Evolutionary conservation across 1,140 invertebrate species (phyloP), one percentile per base, ranked within the genome.

Genomic region (Drosophila lacteicornis): DNA sequence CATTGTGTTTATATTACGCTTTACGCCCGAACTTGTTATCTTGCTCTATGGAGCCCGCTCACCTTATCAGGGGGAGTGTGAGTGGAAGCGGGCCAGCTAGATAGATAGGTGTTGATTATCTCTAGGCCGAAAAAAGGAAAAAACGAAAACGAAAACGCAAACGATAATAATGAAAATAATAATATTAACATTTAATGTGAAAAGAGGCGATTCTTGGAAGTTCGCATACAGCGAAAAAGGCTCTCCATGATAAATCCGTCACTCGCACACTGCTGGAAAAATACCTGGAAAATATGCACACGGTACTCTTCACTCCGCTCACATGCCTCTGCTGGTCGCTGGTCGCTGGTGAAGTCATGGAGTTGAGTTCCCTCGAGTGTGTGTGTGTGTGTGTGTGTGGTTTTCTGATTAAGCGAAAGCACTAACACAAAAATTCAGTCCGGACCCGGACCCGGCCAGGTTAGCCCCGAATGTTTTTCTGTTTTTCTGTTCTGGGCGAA

Each of bases 401-500:
- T 66, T 82, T 86, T 86, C 83, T 86, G 83, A 86, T 86, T 86
- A 87, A 86, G 73, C 76, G 84, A 83, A 88, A 88, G 83, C 84
- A 86, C 76, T 80, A 86, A 86, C 75, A 80, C 62, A 47, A 73
- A 81, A 77, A 69, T 83, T 83, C 76, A 83, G 73, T 53, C 66
- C 59, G 62, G 65, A 40, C 53, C 51, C 33, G 19, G 33, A 22
- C 51, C 19, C n/a, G 63, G 56, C 63, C 62, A 63, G 79, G 68
- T 71, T 62, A 63, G 43, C 13, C 30, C 61, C 62, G 17, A 67
- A 68, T 53, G 19, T 27, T 46, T 30, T 67, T 38, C 40, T 12
- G 30, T 60, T 42, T 38, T 38, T 40, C 0, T 40, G 3, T 58
- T 58, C n/a, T 15, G 38, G 13, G 22, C 42, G 40, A 49, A 51